Percentiles rank a stretch among this genome's conserved stretches.
These are phyloP conservation scores for Lycaon pictus DNA, from an alignment of 2,113 vertebrate genomes.

Conservation along the genomic window DNA sequence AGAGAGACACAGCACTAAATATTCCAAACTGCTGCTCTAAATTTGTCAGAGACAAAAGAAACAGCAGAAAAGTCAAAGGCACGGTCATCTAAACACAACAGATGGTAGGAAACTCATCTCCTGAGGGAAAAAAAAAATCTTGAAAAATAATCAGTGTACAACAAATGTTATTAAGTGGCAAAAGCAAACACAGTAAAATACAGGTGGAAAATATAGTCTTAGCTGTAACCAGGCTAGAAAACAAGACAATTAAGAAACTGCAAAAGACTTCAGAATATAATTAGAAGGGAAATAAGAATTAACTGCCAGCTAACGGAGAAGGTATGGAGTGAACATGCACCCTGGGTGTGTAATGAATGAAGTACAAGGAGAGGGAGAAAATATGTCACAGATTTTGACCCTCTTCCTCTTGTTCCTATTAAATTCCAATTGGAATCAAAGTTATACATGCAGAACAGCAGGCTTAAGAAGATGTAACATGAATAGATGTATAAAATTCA, in stretches of 20 bases:
- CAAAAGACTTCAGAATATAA: constrained; percentile 30
- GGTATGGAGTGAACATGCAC: not conserved
- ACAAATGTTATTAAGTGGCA: constrained; percentile 69
- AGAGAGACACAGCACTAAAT: constrained; percentile 55
- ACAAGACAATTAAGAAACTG: constrained; percentile 15
- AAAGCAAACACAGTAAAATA: constrained; percentile 63
- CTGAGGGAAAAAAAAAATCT: not conserved
- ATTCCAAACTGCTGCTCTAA: constrained; percentile 66
- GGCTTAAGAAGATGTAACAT: not conserved
- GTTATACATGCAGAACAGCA: not conserved
- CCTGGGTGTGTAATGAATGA: not conserved
- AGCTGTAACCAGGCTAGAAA: not conserved
- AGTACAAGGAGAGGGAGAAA: not conserved
- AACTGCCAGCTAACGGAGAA: not conserved
- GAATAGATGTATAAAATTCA: not conserved
- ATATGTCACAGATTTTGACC: not conserved
- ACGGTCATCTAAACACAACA: not conserved
- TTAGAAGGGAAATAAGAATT: constrained; percentile 6
- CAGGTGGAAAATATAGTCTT: constrained; percentile 48
- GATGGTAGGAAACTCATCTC: not conserved
- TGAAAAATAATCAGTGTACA: constrained; percentile 70
- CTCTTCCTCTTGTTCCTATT: not conserved
- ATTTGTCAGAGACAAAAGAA: constrained; percentile 76
- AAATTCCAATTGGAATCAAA: constrained; percentile 8
- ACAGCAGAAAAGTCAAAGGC: not conserved